phyloP scores from a whole-genome alignment of 92 coral and sea anemone species.

The Heliopora coerulea region DNA sequence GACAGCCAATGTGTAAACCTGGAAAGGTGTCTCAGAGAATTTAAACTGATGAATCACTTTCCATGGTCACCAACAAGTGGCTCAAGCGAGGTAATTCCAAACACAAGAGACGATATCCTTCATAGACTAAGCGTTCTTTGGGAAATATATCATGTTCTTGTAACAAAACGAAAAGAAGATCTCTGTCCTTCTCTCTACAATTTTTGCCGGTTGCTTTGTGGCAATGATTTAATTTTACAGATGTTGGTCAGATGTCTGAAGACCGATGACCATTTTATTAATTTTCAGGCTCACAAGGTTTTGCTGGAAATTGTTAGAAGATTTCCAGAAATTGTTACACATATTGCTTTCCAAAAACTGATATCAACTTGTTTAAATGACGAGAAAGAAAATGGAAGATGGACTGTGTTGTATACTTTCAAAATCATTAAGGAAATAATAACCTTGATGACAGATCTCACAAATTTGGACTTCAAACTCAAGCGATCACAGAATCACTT shows the following conservation, averaged over 20 bases:
- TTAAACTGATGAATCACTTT: neutral
- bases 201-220: neutral
- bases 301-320: neutral
- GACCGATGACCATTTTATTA: slow-evolving; percentile 25
- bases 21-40: neutral
- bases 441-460: neutral
- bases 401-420: neutral
- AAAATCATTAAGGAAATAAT: slow-evolving; percentile 1
- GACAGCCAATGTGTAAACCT: neutral
- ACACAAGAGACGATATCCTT: slow-evolving; percentile 5
- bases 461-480: too few species aligned
- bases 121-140: neutral
- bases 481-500: neutral
- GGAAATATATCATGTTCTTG: slow-evolving; percentile 1
- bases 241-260: neutral
- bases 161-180: neutral
- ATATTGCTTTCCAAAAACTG: neutral
- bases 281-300: slow-evolving; percentile 11
- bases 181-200: neutral
- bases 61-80: neutral
- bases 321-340: slow-evolving; percentile 3
- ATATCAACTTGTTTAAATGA: neutral
- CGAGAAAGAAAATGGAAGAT: neutral
- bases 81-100: neutral
- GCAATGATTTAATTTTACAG: neutral